A percentile compares a stretch with the other conserved stretches of the same genome.
phyloP scores from a whole-genome alignment of 2,888 invertebrate species.

The Anoplius nigerrimus region DNA sequence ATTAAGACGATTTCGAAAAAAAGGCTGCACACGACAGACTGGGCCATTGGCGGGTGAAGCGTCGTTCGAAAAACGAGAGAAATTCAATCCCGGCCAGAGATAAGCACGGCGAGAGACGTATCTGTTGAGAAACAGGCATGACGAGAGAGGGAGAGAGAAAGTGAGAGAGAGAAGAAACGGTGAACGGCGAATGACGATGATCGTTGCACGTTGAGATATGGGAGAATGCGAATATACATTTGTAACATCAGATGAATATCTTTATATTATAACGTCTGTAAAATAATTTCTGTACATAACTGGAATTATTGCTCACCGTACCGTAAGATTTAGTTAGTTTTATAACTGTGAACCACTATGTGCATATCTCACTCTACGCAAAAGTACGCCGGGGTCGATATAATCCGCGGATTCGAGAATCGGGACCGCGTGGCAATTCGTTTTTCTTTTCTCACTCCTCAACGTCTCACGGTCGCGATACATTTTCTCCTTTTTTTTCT shows the following conservation, averaged over 20 bases:
- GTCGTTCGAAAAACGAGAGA: conserved; percentile 19
- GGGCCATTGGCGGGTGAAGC: conserved; percentile 27
- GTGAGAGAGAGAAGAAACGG: conserved; percentile 16
- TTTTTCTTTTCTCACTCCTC: neutral
- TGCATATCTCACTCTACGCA: conserved; percentile 52
- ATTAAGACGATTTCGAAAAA: conserved; percentile 58
- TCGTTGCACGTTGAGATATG: conserved; percentile 8
- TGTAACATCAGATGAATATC: conserved; percentile 54
- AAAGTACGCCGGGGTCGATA: conserved; percentile 26
- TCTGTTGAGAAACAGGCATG: conserved; percentile 1
- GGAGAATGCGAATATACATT: conserved; percentile 45
- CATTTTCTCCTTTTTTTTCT: too few relatives aligned
- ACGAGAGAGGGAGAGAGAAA: conserved; percentile 11
- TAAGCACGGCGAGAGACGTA: conserved; percentile 9
- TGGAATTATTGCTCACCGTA: conserved; percentile 73
- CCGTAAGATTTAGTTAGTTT: conserved; percentile 74
- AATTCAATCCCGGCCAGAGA: neutral
- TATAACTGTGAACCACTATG: conserved; percentile 68
- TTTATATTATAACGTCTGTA: conserved; percentile 69
- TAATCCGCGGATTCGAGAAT: conserved; percentile 10
- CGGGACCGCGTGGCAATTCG: too few relatives aligned
- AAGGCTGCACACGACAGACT: conserved; percentile 48
- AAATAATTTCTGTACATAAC: conserved; percentile 74
- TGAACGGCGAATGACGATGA: conserved; percentile 32
- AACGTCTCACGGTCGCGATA: too few relatives aligned